Conservation (phyloP, 2,888 invertebrate species). For the Eurytoma adleriae region DNA sequence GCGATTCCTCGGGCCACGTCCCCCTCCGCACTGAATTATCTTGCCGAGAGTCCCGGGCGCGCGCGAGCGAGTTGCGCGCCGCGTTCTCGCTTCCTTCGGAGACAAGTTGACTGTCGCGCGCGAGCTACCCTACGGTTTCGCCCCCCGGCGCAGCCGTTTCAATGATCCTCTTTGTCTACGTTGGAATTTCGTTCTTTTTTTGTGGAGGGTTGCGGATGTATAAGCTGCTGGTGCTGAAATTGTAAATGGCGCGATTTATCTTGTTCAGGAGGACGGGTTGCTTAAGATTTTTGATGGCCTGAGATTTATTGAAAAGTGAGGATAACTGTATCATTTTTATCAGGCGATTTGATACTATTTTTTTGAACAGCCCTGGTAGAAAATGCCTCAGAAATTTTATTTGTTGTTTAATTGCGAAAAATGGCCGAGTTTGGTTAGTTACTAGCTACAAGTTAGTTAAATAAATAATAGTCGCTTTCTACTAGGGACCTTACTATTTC, state of each 20-base stretch:
- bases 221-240: neutral
- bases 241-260: slow-evolving; percentile 8
- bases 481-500: no score
- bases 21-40: slow-evolving; percentile 55
- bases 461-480: no score
- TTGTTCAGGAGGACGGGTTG: neutral
- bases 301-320: no score
- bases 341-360: no score
- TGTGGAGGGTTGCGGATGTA: neutral
- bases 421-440: no score
- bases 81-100: neutral
- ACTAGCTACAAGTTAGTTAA: no score
- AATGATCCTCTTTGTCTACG: neutral
- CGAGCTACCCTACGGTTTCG: no score
- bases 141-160: neutral
- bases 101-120: no score
- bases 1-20: slow-evolving; percentile 43
- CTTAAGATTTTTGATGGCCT: neutral
- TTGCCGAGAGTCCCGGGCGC: slow-evolving; percentile 27
- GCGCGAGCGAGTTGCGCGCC: neutral
- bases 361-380: no score
- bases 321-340: no score
- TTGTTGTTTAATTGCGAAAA: no score
- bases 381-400: no score
- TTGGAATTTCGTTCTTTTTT: neutral